Evolutionary conservation across 92 coral and sea anemone species (phyloP), one percentile per base, ranked within the genome.

Genomic region (Scolanthus callimorphus): DNA sequence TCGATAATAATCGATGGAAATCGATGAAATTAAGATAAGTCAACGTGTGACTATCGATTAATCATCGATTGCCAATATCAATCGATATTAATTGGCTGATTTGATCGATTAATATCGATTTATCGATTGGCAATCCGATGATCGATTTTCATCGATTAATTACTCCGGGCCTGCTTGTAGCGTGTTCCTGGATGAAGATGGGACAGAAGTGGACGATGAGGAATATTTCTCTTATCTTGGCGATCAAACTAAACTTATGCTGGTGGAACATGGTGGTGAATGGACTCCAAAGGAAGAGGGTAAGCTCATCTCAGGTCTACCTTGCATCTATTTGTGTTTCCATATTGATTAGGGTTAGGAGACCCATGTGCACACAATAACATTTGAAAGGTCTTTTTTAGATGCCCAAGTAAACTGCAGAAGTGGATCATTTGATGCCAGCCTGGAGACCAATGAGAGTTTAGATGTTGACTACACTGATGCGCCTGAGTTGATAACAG

Each of bases 161-260:
- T n/a, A n/a, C n/a, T n/a, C n/a, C n/a, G n/a, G n/a, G n/a, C n/a
- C 64, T 13, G 47, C 54, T 54, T 81, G 84, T 49, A 90, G 90
- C 31, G 96, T 87, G 15, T 91, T 87, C 57, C 67, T 91, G 24
- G 96, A 91, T 15, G 21, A 55, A 20, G 97, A 91, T 63, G 97
- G 97, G 10, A 91, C 97, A 0, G 97, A 91, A 51, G 76, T 91
- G 0, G 97, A 86, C 4, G 77, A 77, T 27, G 91, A 91, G 4
- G 97, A 91, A 29, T 91, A 91, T 73, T 87, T 91, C 59, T 60
- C 70, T 69, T 79, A 77, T 31, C 30, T 91, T 17, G 76, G 71
- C 39, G 79, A 86, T 25, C 95, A 91, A 47, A 83, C 91, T 2
- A 69, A 63, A 72, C 66, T 91, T 20, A 75, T 91, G 96, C 34